Evolutionary conservation across 2,797 vertebrate species (phyloP).

Genomic region (Eulemur coronatus): DNA sequence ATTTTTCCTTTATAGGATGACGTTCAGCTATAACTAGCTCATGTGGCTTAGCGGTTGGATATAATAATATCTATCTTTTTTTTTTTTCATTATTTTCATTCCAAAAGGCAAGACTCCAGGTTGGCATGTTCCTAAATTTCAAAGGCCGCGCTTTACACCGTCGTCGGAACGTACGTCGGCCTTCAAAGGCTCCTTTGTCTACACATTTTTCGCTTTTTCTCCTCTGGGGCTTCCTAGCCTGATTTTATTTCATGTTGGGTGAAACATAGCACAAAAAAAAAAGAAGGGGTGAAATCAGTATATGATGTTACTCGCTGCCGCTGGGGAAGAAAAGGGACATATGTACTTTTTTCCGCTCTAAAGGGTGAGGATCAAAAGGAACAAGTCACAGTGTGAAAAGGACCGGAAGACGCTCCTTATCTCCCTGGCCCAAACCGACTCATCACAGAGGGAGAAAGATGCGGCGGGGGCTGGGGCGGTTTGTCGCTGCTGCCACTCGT

Average conservation of each 20-base stretch:
- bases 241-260: slow-evolving; percentile 63
- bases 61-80: background rate
- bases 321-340: background rate
- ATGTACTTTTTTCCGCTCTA: background rate
- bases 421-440: background rate
- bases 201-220: slow-evolving; percentile 26
- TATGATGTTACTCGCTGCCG: slow-evolving; percentile 22
- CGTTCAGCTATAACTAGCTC: background rate
- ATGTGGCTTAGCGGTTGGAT: background rate
- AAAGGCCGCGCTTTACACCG: background rate
- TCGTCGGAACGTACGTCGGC: background rate
- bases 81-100: background rate
- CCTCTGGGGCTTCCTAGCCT: slow-evolving; percentile 7
- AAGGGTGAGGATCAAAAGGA: slow-evolving; percentile 48
- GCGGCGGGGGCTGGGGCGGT: background rate
- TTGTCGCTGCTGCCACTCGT: slow-evolving; percentile 1
- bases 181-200: background rate
- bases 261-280: slow-evolving; percentile 18
- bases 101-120: background rate
- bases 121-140: background rate
- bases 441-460: background rate
- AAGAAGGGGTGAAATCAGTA: slow-evolving; percentile 1
- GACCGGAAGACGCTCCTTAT: slow-evolving; percentile 46
- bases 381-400: background rate
- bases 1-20: background rate